These are phyloP conservation scores for Odobenus rosmarus DNA, from an alignment of 2,113 vertebrate species.

Conservation along the genomic window DNA sequence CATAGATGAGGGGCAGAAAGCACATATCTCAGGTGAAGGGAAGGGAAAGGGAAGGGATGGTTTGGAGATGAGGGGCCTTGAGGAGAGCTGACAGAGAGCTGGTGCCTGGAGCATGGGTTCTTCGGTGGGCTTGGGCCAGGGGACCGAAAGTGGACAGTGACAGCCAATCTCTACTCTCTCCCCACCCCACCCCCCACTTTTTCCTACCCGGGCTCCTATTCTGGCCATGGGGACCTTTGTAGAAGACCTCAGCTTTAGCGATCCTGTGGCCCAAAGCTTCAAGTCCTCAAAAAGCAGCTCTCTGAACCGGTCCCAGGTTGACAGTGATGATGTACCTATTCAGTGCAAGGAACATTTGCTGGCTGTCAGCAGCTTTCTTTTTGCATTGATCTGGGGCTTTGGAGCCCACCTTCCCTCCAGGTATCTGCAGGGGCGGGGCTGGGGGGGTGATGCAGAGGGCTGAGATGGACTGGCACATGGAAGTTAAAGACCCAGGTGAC, in stretches of 20 bases:
- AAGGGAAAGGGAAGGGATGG: neutral
- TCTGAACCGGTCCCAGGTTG: neutral
- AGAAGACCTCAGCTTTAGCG: neutral
- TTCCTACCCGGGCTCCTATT: conserved; percentile 64
- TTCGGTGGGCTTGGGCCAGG: neutral
- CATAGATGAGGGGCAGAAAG: conserved; percentile 53
- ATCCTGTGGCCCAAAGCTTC: conserved; percentile 3
- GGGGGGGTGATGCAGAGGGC: neutral
- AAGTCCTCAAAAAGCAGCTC: conserved; percentile 41
- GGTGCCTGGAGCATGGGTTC: neutral
- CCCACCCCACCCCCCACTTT: neutral
- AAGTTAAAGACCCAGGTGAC: neutral
- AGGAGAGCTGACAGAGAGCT: neutral
- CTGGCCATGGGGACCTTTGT: neutral
- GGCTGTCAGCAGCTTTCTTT: conserved; percentile 86
- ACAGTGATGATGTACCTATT: neutral
- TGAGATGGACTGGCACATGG: neutral
- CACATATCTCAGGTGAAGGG: conserved; percentile 31
- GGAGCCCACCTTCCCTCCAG: conserved; percentile 89
- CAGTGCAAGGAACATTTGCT: conserved; percentile 69
- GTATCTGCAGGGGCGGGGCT: conserved; percentile 74
- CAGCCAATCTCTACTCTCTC: neutral
- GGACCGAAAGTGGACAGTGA: neutral
- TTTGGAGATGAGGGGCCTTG: neutral
- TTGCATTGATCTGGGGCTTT: conserved; percentile 92